These are phyloP conservation scores for Platygyra sinensis DNA, from an alignment of 64 coral and sea anemone species.

Conservation along the genomic window DNA sequence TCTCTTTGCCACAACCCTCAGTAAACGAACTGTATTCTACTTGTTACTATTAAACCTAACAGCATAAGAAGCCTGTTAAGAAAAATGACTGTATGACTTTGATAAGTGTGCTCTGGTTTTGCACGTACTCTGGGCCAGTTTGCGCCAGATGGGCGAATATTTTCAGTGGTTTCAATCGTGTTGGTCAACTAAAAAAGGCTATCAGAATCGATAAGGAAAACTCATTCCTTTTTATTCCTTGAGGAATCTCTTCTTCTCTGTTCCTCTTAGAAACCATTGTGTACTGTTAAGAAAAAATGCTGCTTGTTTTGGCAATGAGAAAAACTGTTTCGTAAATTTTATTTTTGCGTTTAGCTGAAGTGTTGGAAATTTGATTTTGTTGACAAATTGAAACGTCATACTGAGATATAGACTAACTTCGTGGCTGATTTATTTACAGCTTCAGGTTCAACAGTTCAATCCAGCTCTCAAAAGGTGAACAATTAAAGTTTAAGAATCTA, in stretches of 20 bases:
- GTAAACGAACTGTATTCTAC: neutral
- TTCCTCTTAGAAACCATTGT: constrained; percentile 14
- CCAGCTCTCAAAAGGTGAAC: neutral
- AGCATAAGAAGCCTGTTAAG: neutral
- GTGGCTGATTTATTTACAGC: neutral
- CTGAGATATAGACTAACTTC: neutral
- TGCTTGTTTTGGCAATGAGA: neutral
- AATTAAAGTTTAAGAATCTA: neutral
- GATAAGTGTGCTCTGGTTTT: neutral
- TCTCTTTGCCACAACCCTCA: neutral
- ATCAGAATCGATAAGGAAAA: constrained; percentile 28
- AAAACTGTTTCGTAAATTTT: too few relatives aligned
- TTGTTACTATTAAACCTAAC: neutral
- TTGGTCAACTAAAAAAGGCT: constrained; percentile 23
- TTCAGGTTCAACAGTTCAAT: neutral
- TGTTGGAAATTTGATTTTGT: neutral
- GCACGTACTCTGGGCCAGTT: neutral
- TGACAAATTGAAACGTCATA: neutral
- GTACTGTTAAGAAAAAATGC: neutral
- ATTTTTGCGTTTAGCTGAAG: too few relatives aligned
- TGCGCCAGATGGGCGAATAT: neutral
- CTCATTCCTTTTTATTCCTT: neutral
- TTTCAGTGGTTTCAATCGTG: neutral
- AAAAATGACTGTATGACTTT: too few relatives aligned
- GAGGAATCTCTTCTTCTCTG: neutral